A percentile compares a stretch with the other conserved stretches of the same genome.
Conservation (phyloP, 1,140 invertebrate genomes). For the Eciton burchellii region DNA sequence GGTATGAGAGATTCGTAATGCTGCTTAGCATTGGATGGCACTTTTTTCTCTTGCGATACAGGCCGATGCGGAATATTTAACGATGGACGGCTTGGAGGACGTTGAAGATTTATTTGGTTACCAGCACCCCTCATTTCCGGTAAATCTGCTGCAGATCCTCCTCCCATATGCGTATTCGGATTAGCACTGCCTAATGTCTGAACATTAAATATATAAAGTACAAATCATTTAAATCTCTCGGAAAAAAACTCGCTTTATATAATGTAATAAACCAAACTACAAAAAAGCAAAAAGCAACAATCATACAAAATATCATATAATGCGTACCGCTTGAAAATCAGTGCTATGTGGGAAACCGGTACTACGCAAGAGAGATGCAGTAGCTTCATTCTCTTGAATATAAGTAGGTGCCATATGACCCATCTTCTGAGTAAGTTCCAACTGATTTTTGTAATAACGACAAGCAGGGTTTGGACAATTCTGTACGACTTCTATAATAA, state of each 20-base stretch:
- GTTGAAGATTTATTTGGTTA: constrained; percentile 82
- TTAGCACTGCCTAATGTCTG: constrained; percentile 78
- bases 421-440: constrained; percentile 89
- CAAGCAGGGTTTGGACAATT: constrained; percentile 94
- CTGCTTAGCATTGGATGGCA: constrained; percentile 77
- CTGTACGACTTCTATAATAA: constrained; percentile 94
- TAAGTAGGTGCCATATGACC: constrained; percentile 82
- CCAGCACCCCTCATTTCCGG: constrained; percentile 78
- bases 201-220: constrained; percentile 1
- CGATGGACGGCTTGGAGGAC: constrained; percentile 83
- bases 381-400: constrained; percentile 82
- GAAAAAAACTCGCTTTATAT: not conserved
- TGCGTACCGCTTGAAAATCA: constrained; percentile 80
- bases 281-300: too few species aligned
- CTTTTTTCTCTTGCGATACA: constrained; percentile 81
- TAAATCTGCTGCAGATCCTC: constrained; percentile 78
- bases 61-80: constrained; percentile 84
- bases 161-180: constrained; percentile 79
- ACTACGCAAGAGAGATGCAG: constrained; percentile 80
- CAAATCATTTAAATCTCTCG: not conserved
- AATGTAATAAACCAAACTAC: constrained; percentile 1
- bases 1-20: constrained; percentile 80
- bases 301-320: not conserved
- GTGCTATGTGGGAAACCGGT: constrained; percentile 81
- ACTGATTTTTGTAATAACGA: constrained; percentile 93